Base-by-base conservation (phyloP, 2,113 vertebrate genomes). In the Syrrhaptes paradoxus region DNA sequence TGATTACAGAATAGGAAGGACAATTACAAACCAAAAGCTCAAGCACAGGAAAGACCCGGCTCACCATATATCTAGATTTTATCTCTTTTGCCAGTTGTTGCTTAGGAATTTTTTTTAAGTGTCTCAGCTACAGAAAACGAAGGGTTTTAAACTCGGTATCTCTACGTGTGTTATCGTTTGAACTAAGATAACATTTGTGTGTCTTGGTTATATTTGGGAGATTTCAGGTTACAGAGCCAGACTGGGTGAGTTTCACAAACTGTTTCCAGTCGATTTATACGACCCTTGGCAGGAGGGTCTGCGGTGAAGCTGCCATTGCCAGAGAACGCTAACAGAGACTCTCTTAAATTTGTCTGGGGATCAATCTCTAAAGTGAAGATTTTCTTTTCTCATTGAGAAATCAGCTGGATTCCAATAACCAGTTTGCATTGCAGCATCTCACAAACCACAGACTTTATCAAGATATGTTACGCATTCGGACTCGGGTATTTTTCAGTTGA, bases 381-480 rank as follows among this genome's bases (percentile, higher is more conserved):
- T 20, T 12, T 51, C n/a, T 57, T 51, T 73, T 66, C 45, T 48
- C 46, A 6, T 10, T 46, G 29, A 41, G 43, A 41, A 59, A 34
- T 29, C 15, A 52, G 0, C 36, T 17, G 70, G 24, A 48, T 48
- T 81, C 29, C 24, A 8, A 1, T 11, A 32, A 25, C 17, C 29
- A 4, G 9, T 58, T 65, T 32, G 51, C 63, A 9, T 6, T 32
- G 31, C 55, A 15, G 38, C 51, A 34, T 52, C 62, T 76, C 9
- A 1, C 32, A n/a, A 28, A 45, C 8, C 24, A 5, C 38, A 17
- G 32, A 2, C 31, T 58, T 38, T 13, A 21, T 65, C 41, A 28
- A n/a, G 58, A 25, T 29, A 0, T 31, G 72, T 67, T 7, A 7
- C 4, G 1, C 19, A 4, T 34, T 58, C 5, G 1, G 4, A 20